Evolutionary conservation across 2,113 vertebrate species (phyloP).

Genomic region (Oreocharis arfaki): DNA sequence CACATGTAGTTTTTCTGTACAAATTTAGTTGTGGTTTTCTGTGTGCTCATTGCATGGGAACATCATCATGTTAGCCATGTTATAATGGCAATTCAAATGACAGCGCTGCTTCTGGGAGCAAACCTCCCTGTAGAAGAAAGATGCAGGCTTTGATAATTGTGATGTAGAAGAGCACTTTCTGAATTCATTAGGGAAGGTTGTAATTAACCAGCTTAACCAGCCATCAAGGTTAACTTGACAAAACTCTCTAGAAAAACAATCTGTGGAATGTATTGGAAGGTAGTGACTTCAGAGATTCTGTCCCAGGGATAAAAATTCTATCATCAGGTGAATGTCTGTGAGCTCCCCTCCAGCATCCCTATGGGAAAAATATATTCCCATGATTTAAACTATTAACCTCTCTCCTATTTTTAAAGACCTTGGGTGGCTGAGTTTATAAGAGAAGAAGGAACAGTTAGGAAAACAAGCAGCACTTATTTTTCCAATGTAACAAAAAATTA

Average conservation of each 20-base stretch:
- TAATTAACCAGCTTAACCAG: not conserved
- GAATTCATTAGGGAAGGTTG: not conserved
- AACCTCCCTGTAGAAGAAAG: not conserved
- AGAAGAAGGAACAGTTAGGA: constrained; percentile 9
- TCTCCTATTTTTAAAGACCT: not conserved
- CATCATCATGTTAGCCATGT: not conserved
- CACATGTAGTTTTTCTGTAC: not conserved
- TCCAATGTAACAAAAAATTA: constrained; percentile 11
- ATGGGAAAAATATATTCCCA: not conserved
- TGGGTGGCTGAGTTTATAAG: not conserved
- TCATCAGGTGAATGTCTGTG: not conserved
- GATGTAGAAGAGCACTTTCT: not conserved
- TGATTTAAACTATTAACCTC: constrained; percentile 13
- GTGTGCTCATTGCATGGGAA: not conserved
- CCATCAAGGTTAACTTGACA: not conserved
- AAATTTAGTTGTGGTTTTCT: not conserved
- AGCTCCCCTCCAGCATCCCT: not conserved
- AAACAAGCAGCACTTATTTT: constrained; percentile 22
- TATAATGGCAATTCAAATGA: not conserved
- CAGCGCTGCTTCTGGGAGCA: not conserved
- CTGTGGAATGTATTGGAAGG: not conserved
- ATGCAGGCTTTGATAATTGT: not conserved
- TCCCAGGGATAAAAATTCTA: not conserved
- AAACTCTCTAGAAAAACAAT: not conserved
- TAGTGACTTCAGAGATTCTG: not conserved